A percentile compares a stretch with the other conserved stretches of the same genome.
phyloP scores from a whole-genome alignment of 2,113 vertebrate species.

The Plotosus lineatus region DNA sequence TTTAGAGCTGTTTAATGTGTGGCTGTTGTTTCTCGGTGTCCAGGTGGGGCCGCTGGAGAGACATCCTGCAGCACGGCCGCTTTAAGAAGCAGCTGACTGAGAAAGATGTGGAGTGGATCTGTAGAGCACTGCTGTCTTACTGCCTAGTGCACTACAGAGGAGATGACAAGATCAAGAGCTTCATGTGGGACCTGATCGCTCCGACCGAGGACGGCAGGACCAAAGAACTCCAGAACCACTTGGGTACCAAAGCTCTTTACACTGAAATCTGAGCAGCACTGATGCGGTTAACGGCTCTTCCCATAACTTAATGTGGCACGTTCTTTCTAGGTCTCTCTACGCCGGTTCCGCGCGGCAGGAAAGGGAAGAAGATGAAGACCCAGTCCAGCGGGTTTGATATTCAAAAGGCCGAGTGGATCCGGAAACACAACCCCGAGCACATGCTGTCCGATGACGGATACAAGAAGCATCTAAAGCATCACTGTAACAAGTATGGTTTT shows the following conservation, averaged over 20 bases:
- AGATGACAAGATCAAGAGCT: constrained; percentile 98
- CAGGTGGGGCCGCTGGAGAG: constrained; percentile 98
- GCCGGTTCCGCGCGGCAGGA: constrained; percentile 94
- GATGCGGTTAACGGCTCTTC: too few species aligned
- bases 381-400: constrained; percentile 96
- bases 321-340: constrained; percentile 96
- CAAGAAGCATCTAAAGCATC: constrained; percentile 98
- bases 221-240: constrained; percentile 92
- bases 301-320: too few species aligned
- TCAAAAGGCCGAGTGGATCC: constrained; percentile 97
- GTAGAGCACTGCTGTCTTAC: constrained; percentile 89
- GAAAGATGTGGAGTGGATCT: constrained; percentile 95
- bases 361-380: constrained; percentile 97
- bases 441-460: constrained; percentile 96
- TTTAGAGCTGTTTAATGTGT: background rate
- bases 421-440: constrained; percentile 97
- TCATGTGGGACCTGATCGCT: constrained; percentile 98
- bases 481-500: constrained; percentile 94
- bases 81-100: constrained; percentile 96
- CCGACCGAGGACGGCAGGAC: constrained; percentile 92
- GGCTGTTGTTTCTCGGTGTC: constrained; percentile 8
- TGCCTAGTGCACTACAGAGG: constrained; percentile 96
- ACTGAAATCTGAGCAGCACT: background rate
- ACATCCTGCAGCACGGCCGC: constrained; percentile 93
- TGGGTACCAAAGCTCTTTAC: constrained; percentile 70